A percentile compares a stretch with the other conserved stretches of the same genome.
phyloP scores from a whole-genome alignment of 2,888 invertebrate species.

The Phrixothrix hirtus region DNA sequence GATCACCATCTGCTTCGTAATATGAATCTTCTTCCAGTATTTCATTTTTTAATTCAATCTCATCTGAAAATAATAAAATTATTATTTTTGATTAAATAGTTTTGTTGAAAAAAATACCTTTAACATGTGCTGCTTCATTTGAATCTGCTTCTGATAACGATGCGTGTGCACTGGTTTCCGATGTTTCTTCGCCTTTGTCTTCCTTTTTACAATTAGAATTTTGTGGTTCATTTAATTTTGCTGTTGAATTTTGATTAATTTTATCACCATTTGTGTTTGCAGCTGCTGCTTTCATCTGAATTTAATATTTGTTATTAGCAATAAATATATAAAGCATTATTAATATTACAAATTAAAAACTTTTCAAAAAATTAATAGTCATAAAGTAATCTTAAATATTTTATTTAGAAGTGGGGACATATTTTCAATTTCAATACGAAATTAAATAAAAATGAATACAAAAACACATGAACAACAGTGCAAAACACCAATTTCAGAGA shows the following conservation, averaged over 20 bases:
- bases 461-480: too few species aligned
- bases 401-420: too few species aligned
- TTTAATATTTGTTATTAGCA: too few species aligned
- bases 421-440: too few species aligned
- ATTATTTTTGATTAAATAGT: neutral
- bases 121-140: slow-evolving; percentile 47
- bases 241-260: slow-evolving; percentile 34
- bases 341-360: too few species aligned
- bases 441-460: too few species aligned
- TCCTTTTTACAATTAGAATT: slow-evolving; percentile 42
- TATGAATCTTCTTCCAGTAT: slow-evolving; percentile 48
- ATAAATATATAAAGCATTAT: too few species aligned
- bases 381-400: too few species aligned
- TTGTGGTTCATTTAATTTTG: slow-evolving; percentile 29
- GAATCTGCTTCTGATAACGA: slow-evolving; percentile 54
- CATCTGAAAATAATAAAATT: slow-evolving; percentile 9
- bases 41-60: slow-evolving; percentile 44
- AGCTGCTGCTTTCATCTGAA: slow-evolving; percentile 33
- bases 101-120: slow-evolving; percentile 10
- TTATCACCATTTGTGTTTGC: slow-evolving; percentile 29
- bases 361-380: too few species aligned
- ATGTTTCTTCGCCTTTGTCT: slow-evolving; percentile 42
- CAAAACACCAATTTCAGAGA: too few species aligned
- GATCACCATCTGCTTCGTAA: slow-evolving; percentile 52
- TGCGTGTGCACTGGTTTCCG: slow-evolving; percentile 46